phyloP scores from a whole-genome alignment of 2,113 vertebrate species.

The Ahaetulla prasina region DNA sequence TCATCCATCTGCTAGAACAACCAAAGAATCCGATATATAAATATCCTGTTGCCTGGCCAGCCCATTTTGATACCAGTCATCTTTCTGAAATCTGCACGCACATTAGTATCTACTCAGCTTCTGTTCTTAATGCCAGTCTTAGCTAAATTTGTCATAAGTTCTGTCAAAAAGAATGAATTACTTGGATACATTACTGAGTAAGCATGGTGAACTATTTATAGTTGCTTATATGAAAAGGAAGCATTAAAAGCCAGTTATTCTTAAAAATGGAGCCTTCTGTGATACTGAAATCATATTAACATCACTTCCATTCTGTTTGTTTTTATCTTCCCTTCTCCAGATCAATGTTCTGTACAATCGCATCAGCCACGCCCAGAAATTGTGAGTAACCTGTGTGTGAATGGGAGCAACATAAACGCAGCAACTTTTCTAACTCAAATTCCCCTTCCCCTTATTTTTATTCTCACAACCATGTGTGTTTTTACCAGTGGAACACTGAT shows the following conservation, averaged over 20 bases:
- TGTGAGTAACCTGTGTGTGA: slow-evolving; percentile 52
- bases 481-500: neutral
- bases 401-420: neutral
- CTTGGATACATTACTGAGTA: neutral
- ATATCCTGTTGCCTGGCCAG: neutral
- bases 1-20: neutral
- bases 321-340: slow-evolving; percentile 14
- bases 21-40: neutral
- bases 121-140: neutral
- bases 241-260: neutral
- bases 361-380: slow-evolving; percentile 71
- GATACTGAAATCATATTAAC: neutral
- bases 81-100: neutral
- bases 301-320: neutral
- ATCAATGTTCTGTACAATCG: slow-evolving; percentile 70
- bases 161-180: neutral
- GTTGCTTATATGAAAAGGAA: neutral
- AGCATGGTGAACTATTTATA: neutral
- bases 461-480: neutral
- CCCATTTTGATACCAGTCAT: neutral
- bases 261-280: neutral
- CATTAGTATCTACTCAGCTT: neutral
- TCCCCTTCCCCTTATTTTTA: neutral
- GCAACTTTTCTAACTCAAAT: neutral
- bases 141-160: neutral